Percentiles rank a stretch among this genome's conserved stretches.
These are phyloP conservation scores for Drosophila arizonae DNA, from an alignment of 1,140 invertebrate genomes.

Conservation along the genomic window DNA sequence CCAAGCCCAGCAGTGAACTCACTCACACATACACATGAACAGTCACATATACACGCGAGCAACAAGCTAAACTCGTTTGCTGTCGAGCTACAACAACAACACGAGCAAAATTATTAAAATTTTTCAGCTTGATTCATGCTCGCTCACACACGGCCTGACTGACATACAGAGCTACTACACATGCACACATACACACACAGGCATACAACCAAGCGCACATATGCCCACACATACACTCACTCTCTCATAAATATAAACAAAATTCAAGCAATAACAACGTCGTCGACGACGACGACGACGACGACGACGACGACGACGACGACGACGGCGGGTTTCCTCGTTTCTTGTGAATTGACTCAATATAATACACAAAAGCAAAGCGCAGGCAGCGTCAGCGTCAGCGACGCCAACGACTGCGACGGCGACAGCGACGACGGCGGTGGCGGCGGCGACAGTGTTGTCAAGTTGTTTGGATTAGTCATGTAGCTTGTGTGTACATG, in stretches of 20 bases:
- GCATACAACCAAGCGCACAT: slow-evolving; percentile 1
- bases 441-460: slow-evolving; percentile 65
- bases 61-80: slow-evolving; percentile 78
- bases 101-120: slow-evolving; percentile 77
- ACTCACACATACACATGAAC: slow-evolving; percentile 13
- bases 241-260: slow-evolving; percentile 48
- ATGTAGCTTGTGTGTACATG: slow-evolving; percentile 56
- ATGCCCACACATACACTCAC: slow-evolving; percentile 22
- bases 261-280: slow-evolving; percentile 39
- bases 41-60: slow-evolving; percentile 9
- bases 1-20: slow-evolving; percentile 40
- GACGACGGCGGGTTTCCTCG: slow-evolving; percentile 75
- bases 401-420: slow-evolving; percentile 28
- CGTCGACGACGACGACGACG: slow-evolving; percentile 50
- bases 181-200: slow-evolving; percentile 15
- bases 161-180: slow-evolving; percentile 7
- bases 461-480: slow-evolving; percentile 80
- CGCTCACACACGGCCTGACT: slow-evolving; percentile 37
- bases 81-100: slow-evolving; percentile 35
- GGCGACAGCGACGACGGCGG: slow-evolving; percentile 26
- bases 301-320: slow-evolving; percentile 26
- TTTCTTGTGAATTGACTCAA: slow-evolving; percentile 81
- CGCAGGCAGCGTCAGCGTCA: slow-evolving; percentile 35
- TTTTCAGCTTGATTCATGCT: slow-evolving; percentile 77
- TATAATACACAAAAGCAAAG: slow-evolving; percentile 57